phyloP scores from a whole-genome alignment of 2,797 vertebrate genomes.

The Lacerta bilineata region DNA sequence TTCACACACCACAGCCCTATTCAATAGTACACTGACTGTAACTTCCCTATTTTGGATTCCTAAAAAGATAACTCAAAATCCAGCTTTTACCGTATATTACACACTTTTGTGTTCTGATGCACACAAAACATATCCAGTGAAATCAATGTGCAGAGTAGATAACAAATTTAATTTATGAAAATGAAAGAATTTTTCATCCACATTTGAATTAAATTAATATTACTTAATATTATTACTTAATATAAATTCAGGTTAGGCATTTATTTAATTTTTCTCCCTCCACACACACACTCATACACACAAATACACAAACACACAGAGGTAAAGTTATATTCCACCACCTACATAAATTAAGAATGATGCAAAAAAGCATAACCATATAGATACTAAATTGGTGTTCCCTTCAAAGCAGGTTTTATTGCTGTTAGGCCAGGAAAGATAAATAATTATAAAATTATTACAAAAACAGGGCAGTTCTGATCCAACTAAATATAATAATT shows the following conservation, averaged over 20 bases:
- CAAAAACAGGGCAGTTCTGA: constrained; percentile 9
- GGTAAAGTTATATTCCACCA: constrained; percentile 68
- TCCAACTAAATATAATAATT: not conserved
- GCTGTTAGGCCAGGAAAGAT: constrained; percentile 70
- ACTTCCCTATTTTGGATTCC: constrained; percentile 66
- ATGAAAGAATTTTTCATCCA: constrained; percentile 75
- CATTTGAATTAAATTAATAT: constrained; percentile 79
- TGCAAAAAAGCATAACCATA: constrained; percentile 71
- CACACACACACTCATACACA: constrained; percentile 40
- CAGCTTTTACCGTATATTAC: constrained; percentile 34
- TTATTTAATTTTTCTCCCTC: constrained; percentile 76
- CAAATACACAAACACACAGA: not conserved
- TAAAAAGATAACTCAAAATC: constrained; percentile 65
- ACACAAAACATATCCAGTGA: constrained; percentile 58
- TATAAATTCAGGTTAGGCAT: constrained; percentile 73
- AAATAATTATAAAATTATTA: constrained; percentile 75
- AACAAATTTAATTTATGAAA: constrained; percentile 74
- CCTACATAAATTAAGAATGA: constrained; percentile 72
- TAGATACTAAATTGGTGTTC: constrained; percentile 59
- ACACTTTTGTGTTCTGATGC: constrained; percentile 8
- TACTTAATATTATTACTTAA: constrained; percentile 77
- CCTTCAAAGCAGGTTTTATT: constrained; percentile 66
- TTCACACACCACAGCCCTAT: constrained; percentile 62
- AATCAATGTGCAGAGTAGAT: constrained; percentile 73
- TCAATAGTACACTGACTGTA: constrained; percentile 67